Evolutionary conservation across 2,888 invertebrate species (phyloP).

Genomic region (Chloroclysta siterata): DNA sequence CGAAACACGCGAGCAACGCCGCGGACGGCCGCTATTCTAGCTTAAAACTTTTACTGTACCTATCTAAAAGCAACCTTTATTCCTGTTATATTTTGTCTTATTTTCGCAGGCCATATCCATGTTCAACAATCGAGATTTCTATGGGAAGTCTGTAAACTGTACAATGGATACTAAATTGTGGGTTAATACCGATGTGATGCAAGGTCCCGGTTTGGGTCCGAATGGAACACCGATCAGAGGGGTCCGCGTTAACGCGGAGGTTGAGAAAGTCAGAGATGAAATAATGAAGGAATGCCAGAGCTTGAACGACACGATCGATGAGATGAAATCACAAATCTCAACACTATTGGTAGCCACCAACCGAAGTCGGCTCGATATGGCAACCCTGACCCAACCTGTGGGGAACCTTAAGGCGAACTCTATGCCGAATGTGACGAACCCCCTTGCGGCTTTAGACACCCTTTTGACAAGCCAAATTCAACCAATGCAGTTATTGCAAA

Average conservation of each 20-base stretch:
- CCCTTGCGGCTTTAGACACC: conserved; percentile 5
- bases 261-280: conserved; percentile 38
- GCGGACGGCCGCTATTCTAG: too few relatives aligned
- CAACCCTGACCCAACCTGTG: not conserved
- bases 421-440: not conserved
- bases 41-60: too few relatives aligned
- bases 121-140: conserved; percentile 93
- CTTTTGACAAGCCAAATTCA: conserved; percentile 21
- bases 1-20: too few relatives aligned
- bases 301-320: conserved; percentile 17
- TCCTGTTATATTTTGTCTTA: not conserved
- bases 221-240: conserved; percentile 76
- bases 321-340: conserved; percentile 9
- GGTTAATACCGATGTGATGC: conserved; percentile 25
- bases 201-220: conserved; percentile 79
- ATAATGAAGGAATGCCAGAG: conserved; percentile 33
- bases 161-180: conserved; percentile 34
- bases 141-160: conserved; percentile 49
- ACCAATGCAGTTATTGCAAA: conserved; percentile 22
- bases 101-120: conserved; percentile 90
- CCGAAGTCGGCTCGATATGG: not conserved
- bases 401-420: not conserved
- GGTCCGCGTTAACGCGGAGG: conserved; percentile 40
- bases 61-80: too few relatives aligned
- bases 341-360: conserved; percentile 7